phyloP scores from a whole-genome alignment of 2,113 vertebrate genomes.

The Parus major region DNA sequence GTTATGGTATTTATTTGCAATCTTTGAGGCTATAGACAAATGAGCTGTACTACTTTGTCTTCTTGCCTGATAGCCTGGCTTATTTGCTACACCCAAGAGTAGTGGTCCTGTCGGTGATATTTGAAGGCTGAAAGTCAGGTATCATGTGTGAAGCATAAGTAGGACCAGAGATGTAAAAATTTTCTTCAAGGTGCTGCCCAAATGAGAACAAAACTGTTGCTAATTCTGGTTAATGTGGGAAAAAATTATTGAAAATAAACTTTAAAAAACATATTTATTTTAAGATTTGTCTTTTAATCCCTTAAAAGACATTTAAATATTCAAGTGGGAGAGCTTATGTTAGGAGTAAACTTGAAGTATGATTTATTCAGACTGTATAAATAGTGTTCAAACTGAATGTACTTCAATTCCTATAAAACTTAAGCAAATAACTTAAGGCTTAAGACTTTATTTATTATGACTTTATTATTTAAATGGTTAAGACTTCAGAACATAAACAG shows the following conservation, averaged over 20 bases:
- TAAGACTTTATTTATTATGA: background rate
- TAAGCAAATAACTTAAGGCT: background rate
- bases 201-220: background rate
- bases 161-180: background rate
- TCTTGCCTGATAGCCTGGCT: background rate
- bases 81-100: background rate
- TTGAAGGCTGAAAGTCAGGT: background rate
- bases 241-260: background rate
- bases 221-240: background rate
- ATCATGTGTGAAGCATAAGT: accelerated
- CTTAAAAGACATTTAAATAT: background rate
- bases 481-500: background rate
- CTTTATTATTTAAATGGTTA: background rate
- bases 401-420: background rate
- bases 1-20: background rate
- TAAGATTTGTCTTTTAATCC: background rate
- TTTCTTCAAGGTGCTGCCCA: background rate
- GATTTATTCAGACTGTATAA: background rate
- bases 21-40: background rate
- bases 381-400: background rate
- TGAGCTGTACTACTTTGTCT: background rate
- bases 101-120: background rate
- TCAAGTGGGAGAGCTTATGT: background rate
- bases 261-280: background rate
- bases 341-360: background rate